Evolutionary conservation across 1,140 invertebrate species (phyloP).

Genomic region (Magallana ariakensis): DNA sequence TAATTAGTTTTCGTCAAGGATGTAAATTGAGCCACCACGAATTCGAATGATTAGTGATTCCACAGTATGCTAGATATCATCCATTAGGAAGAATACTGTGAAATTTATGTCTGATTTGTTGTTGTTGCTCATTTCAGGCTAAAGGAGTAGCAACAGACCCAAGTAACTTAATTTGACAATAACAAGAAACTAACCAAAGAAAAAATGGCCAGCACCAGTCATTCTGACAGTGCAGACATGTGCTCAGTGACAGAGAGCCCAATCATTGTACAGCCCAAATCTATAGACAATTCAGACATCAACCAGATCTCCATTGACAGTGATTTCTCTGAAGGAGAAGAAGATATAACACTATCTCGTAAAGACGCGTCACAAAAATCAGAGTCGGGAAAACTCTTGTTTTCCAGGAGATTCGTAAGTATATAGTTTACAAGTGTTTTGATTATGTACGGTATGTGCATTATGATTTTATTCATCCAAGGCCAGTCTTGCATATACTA

Average conservation of each 20-base stretch:
- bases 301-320: conserved; percentile 56
- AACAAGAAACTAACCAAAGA: not conserved
- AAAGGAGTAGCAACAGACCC: not conserved
- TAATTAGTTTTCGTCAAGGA: too few species aligned
- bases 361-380: conserved; percentile 44
- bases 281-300: conserved; percentile 28
- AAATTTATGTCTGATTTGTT: too few species aligned
- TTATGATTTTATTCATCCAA: too few species aligned
- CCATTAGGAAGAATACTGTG: too few species aligned
- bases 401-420: conserved; percentile 43
- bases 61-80: too few species aligned
- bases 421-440: not conserved
- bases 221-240: not conserved
- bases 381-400: conserved; percentile 36
- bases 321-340: conserved; percentile 66
- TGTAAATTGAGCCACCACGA: too few species aligned
- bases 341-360: conserved; percentile 51
- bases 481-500: too few species aligned
- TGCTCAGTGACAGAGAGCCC: conserved; percentile 31
- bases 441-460: too few species aligned
- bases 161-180: not conserved
- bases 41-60: too few species aligned
- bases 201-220: conserved; percentile 22
- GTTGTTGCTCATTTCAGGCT: not conserved
- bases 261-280: conserved; percentile 42